Conservation (phyloP, 2,888 invertebrate species). For the Mythimna lalbum region DNA sequence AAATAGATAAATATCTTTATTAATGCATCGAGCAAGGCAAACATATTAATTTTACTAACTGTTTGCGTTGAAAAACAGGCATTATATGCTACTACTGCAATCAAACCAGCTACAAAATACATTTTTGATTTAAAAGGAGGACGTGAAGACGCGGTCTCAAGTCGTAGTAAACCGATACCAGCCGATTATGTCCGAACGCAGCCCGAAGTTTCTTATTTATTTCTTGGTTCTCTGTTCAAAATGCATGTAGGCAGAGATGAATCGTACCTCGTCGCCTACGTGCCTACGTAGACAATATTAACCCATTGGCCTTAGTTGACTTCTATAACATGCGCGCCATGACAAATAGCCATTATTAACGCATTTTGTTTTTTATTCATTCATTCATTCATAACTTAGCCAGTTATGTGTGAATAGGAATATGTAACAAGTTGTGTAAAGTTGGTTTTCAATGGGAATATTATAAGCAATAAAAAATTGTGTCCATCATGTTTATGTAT, state of each 20-base stretch:
- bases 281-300: conserved; percentile 47
- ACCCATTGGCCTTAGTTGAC: conserved; percentile 58
- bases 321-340: conserved; percentile 31
- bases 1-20: too few relatives aligned
- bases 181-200: conserved; percentile 6
- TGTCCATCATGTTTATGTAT: background rate
- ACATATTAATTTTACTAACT: too few relatives aligned
- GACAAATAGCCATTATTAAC: conserved; percentile 37
- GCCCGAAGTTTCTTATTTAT: conserved; percentile 25
- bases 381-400: conserved; percentile 26
- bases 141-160: background rate
- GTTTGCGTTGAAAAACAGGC: too few relatives aligned
- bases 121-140: background rate
- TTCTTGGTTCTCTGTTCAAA: conserved; percentile 6
- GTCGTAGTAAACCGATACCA: conserved; percentile 18
- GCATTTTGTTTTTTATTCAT: conserved; percentile 39
- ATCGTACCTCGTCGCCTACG: conserved; percentile 53
- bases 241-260: conserved; percentile 43
- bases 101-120: background rate
- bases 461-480: conserved; percentile 4
- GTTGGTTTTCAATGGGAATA: conserved; percentile 7
- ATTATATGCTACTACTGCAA: background rate
- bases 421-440: conserved; percentile 9
- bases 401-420: conserved; percentile 16
- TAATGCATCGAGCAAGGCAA: too few relatives aligned